These are phyloP conservation scores for Jaculus jaculus DNA, from an alignment of 2,113 vertebrate genomes.

Conservation along the genomic window DNA sequence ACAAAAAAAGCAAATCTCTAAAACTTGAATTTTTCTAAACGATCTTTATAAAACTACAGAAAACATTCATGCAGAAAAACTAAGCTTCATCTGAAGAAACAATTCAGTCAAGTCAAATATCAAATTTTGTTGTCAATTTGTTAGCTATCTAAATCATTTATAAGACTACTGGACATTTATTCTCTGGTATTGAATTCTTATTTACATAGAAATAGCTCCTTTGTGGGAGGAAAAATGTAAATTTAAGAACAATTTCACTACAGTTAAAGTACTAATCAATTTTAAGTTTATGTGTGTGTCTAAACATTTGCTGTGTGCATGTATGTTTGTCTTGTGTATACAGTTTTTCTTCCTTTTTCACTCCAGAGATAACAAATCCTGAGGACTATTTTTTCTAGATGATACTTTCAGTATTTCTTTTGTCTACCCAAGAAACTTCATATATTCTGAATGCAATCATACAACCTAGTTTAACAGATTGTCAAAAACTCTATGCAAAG, in stretches of 20 bases:
- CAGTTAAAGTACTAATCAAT: constrained; percentile 22
- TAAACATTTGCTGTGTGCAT: not conserved
- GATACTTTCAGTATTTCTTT: constrained; percentile 34
- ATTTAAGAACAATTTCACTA: constrained; percentile 43
- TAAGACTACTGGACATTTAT: constrained; percentile 33
- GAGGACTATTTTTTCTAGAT: constrained; percentile 28
- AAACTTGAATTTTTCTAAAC: constrained; percentile 52
- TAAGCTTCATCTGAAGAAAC: constrained; percentile 46
- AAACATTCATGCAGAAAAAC: constrained; percentile 51
- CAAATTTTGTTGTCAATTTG: constrained; percentile 40
- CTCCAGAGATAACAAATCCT: constrained; percentile 1
- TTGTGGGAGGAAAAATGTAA: not conserved
- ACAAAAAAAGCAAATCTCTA: constrained; percentile 41
- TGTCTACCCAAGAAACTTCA: constrained; percentile 50
- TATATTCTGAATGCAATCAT: constrained; percentile 43
- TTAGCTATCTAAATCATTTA: constrained; percentile 46
- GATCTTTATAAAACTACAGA: constrained; percentile 54
- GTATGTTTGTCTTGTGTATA: not conserved
- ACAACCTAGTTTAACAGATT: constrained; percentile 26
- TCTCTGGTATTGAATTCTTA: constrained; percentile 45
- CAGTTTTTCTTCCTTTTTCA: not conserved
- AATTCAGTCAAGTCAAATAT: constrained; percentile 42
- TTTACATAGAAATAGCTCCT: constrained; percentile 50
- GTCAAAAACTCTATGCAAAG: constrained; percentile 34
- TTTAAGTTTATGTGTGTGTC: constrained; percentile 19